Evolutionary conservation across 2,797 vertebrate species (phyloP), one percentile per base, ranked within the genome.

Genomic region (Semotilus atromaculatus): DNA sequence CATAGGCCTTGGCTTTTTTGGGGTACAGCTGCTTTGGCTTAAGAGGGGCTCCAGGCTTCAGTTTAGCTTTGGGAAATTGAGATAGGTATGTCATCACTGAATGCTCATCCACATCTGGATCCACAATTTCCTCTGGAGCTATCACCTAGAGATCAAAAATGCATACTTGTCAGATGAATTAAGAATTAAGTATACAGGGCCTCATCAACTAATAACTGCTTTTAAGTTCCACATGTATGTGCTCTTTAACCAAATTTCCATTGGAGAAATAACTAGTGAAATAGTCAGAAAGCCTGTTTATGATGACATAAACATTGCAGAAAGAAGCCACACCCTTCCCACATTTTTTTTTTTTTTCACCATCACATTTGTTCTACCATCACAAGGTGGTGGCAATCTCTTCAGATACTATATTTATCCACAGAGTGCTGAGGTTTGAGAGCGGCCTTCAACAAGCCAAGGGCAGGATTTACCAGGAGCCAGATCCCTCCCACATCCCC

Each of bases 81-180:
- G 97, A 98, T 89, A 98, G 94, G 93, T 98, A 98, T 23, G 97
- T 98, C 97, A 98, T 98, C 85, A 98, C 97, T 0, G 97, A 98
- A 91, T 98, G 97, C 87, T 98, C 97, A 19, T 98, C 97, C 89
- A 98, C 97, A 53, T 98, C 95, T 89, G 97, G 97, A 91, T 98
- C 97, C 91, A 98, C 97, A 0, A 98, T 98, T 93, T 98, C 97
- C 91, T 98, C 97, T 0, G 97, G 97, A 26, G 97, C 96, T 2
- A 98, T 98, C 87, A 98, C 97, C 97, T 98, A 88, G 4, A 88
- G 18, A 11, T 83, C 0, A 55, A 72, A 43, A 6, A 45, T 60
- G 31, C 3, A 43, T 31, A 71, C 7, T 60, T 10, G 53, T 45
- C 29, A 40, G n/a, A 45, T 60, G 34, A 48, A 48, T 48, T 48